Evolutionary conservation across 2,113 vertebrate genomes (phyloP).

Genomic region (Nannospalax galili): DNA sequence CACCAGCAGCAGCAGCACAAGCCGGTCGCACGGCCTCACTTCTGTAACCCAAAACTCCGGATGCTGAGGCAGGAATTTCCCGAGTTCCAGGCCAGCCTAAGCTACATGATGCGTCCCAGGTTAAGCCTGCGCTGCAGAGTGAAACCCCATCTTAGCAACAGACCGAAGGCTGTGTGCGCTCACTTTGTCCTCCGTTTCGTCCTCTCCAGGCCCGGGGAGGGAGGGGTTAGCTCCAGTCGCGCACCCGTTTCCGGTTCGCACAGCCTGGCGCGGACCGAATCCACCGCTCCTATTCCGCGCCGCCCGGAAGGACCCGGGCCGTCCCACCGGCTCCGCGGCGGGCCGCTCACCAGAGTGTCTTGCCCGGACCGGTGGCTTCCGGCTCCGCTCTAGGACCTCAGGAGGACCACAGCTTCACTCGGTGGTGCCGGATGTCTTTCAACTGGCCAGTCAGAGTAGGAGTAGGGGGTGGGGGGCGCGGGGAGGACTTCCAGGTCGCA

Average conservation of each 20-base stretch:
- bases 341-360: background rate
- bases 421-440: constrained; percentile 22
- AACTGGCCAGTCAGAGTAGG: too few relatives aligned
- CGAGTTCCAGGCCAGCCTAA: background rate
- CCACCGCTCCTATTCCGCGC: background rate
- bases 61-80: background rate
- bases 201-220: background rate
- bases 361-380: background rate
- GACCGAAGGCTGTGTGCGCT: background rate
- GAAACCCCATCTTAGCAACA: background rate
- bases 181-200: background rate
- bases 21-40: background rate
- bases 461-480: too few relatives aligned
- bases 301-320: too few relatives aligned
- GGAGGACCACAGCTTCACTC: constrained; percentile 58
- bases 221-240: too few relatives aligned
- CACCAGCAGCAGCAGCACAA: background rate
- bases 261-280: rapidly evolving
- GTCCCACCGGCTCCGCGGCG: too few relatives aligned
- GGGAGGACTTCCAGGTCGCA: too few relatives aligned
- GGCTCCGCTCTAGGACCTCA: constrained; percentile 50
- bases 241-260: background rate
- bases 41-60: background rate
- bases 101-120: too few relatives aligned
- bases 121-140: background rate